Percentiles rank a stretch among this genome's conserved stretches.
These are phyloP conservation scores for Cheilosia impressa DNA, from an alignment of 2,888 invertebrate genomes.

Conservation along the genomic window DNA sequence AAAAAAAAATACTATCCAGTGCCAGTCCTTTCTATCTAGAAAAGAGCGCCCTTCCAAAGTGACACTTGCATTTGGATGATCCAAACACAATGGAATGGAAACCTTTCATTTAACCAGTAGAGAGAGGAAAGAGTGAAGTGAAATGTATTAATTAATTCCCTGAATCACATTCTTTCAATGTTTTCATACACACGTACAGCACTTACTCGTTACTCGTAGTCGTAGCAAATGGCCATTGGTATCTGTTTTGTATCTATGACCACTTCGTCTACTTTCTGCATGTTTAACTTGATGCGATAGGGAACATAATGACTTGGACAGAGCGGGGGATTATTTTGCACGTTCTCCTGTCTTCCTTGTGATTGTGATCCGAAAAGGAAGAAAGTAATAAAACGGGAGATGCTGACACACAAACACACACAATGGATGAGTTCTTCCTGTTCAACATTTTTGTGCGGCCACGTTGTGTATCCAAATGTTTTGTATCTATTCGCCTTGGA, in stretches of 20 bases:
- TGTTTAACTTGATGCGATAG: slow-evolving; percentile 73
- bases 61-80: slow-evolving; percentile 70
- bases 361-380: slow-evolving; percentile 33
- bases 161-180: slow-evolving; percentile 76
- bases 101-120: slow-evolving; percentile 50
- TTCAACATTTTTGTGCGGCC: slow-evolving; percentile 29
- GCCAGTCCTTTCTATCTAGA: neutral
- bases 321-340: slow-evolving; percentile 14
- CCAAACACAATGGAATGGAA: slow-evolving; percentile 63
- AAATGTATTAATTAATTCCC: slow-evolving; percentile 78
- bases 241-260: slow-evolving; percentile 53
- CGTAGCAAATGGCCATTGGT: slow-evolving; percentile 53
- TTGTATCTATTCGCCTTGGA: slow-evolving; percentile 48
- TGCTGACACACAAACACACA: slow-evolving; percentile 34
- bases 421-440: slow-evolving; percentile 29
- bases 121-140: slow-evolving; percentile 42
- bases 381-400: slow-evolving; percentile 71
- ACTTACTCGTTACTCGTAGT: slow-evolving; percentile 60
- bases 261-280: slow-evolving; percentile 67
- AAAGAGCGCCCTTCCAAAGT: slow-evolving; percentile 49
- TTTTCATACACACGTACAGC: slow-evolving; percentile 67
- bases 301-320: slow-evolving; percentile 65
- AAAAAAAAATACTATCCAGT: slow-evolving; percentile 28
- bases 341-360: slow-evolving; percentile 21
- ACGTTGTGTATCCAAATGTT: slow-evolving; percentile 47